phyloP scores from a whole-genome alignment of 1,140 invertebrate species.

The Heliconius hermathena region DNA sequence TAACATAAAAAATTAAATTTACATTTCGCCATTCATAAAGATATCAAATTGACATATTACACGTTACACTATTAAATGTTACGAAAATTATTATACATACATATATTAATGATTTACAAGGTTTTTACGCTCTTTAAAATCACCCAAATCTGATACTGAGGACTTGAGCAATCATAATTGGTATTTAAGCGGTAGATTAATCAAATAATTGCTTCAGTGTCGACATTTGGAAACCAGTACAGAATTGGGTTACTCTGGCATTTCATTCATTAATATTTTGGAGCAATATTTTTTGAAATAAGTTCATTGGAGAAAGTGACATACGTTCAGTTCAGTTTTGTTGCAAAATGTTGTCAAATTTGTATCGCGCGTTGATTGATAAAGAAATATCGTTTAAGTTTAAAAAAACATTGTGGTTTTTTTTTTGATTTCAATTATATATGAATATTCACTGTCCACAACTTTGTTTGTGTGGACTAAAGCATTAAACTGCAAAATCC shows the following conservation, averaged over 20 bases:
- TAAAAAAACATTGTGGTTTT: no score
- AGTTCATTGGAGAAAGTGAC: slow-evolving; percentile 5
- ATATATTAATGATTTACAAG: slow-evolving; percentile 8
- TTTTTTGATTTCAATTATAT: no score
- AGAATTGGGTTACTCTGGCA: slow-evolving; percentile 18
- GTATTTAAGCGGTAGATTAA: slow-evolving; percentile 32
- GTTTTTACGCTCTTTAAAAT: neutral
- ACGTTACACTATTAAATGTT: neutral
- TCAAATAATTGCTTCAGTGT: slow-evolving; percentile 21
- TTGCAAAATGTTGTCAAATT: neutral
- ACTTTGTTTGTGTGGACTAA: no score
- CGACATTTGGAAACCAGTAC: slow-evolving; percentile 22
- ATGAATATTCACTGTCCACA: no score
- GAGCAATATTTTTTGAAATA: slow-evolving; percentile 17
- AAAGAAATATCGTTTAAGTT: no score
- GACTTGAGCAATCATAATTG: slow-evolving; percentile 22
- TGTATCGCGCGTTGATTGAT: neutral
- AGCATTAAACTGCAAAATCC: no score
- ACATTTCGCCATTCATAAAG: neutral
- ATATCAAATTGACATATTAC: slow-evolving; percentile 12
- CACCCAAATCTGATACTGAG: neutral
- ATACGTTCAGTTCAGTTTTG: neutral
- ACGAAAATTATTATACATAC: neutral
- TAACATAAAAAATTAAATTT: no score
- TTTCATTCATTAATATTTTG: slow-evolving; percentile 32